Evolutionary conservation across 1,140 invertebrate species (phyloP).

Genomic region (Archivesica marissinica): DNA sequence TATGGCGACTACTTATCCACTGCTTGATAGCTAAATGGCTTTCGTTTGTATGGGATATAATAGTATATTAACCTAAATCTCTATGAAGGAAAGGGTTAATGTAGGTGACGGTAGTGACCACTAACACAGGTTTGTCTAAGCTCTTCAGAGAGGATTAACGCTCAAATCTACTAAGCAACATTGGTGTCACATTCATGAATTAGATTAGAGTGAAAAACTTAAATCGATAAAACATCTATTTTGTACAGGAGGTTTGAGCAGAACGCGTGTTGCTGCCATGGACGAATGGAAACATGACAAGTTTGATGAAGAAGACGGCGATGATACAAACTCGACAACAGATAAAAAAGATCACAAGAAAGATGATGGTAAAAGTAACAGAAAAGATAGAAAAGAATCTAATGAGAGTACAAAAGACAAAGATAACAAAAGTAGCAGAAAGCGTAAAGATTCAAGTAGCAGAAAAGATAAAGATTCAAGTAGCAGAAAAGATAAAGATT

Average conservation of each 20-base stretch:
- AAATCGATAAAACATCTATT: no score
- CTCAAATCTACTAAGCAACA: no score
- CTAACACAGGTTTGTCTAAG: no score
- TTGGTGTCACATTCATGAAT: no score
- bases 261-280: background rate
- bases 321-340: background rate
- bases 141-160: no score
- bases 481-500: background rate
- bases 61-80: no score
- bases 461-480: conserved; percentile 11
- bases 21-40: no score
- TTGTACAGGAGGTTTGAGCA: conserved; percentile 10
- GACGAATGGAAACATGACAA: conserved; percentile 61
- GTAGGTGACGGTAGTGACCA: no score
- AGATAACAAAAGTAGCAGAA: background rate
- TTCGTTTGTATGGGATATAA: no score
- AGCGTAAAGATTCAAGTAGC: background rate
- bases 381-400: background rate
- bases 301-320: conserved; percentile 37
- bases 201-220: no score
- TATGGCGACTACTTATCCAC: no score
- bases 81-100: no score
- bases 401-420: background rate
- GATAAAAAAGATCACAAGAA: background rate
- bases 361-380: background rate